Evolutionary conservation across 2,113 vertebrate genomes (phyloP).

Genomic region (Psilopogon haemacephalus): DNA sequence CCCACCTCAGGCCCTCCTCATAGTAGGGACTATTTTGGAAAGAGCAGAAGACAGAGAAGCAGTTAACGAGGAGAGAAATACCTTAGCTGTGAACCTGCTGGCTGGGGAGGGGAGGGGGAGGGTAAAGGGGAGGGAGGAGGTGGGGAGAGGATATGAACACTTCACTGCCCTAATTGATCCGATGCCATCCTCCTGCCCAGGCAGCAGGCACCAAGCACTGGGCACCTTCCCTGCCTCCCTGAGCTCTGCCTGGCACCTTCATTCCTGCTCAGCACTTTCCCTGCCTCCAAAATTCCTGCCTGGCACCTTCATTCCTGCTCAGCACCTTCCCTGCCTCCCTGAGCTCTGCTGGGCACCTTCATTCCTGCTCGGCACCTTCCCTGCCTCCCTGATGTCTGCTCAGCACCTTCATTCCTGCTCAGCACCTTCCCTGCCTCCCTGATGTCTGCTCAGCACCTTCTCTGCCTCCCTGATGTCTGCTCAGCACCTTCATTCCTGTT

Average conservation of each 20-base stretch:
- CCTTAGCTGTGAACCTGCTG: constrained; percentile 37
- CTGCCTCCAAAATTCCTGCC: no score
- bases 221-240: background rate
- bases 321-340: background rate
- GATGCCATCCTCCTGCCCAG: background rate
- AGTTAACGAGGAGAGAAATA: constrained; percentile 43
- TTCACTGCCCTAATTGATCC: constrained; percentile 52
- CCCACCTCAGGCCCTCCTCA: background rate
- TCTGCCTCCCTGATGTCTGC: no score
- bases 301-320: background rate
- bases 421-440: no score
- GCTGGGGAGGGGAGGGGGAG: background rate
- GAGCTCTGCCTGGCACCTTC: background rate
- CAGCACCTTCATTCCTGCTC: no score
- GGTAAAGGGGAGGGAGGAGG: no score
- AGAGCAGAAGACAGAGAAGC: constrained; percentile 35
- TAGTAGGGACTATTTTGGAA: constrained; percentile 44
- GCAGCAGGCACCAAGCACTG: background rate
- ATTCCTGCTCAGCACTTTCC: background rate
- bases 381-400: no score
- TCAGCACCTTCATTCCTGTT: no score
- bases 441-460: no score
- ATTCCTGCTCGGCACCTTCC: no score
- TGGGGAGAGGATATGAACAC: constrained; percentile 14
- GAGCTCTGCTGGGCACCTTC: no score